Evolutionary conservation across 2,113 vertebrate genomes (phyloP).

Genomic region (Aphyosemion australe): DNA sequence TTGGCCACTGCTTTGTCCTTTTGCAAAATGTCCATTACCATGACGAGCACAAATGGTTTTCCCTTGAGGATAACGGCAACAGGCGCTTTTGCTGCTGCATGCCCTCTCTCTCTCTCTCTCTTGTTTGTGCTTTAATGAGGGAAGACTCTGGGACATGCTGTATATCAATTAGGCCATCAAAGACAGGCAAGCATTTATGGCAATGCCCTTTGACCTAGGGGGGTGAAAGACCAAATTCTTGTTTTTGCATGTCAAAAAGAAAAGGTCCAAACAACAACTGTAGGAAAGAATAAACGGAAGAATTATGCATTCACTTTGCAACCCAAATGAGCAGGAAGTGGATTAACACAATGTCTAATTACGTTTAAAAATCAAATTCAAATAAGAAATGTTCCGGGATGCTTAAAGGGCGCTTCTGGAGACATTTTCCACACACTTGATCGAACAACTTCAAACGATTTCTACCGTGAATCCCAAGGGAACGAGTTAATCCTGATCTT

Average conservation of each 20-base stretch:
- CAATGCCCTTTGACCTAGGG: conserved; percentile 69
- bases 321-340: background rate
- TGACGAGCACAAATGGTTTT: conserved; percentile 57
- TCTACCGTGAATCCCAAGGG: conserved; percentile 65
- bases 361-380: conserved; percentile 24
- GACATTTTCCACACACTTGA: conserved; percentile 66
- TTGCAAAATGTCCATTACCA: conserved; percentile 54
- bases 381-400: conserved; percentile 49
- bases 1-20: conserved; percentile 52
- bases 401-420: conserved; percentile 50
- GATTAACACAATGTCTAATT: conserved; percentile 25
- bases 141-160: conserved; percentile 65
- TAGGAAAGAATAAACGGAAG: conserved; percentile 14
- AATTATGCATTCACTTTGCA: conserved; percentile 25
- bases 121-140: conserved; percentile 65
- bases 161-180: conserved; percentile 80
- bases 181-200: conserved; percentile 69
- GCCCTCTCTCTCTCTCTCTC: conserved; percentile 18
- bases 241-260: conserved; percentile 70
- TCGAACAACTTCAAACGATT: conserved; percentile 77
- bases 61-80: conserved; percentile 37
- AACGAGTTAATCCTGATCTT: conserved; percentile 79
- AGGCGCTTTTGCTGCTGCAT: conserved; percentile 27
- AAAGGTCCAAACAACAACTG: conserved; percentile 38
- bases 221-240: conserved; percentile 70